These are phyloP conservation scores for Drosophila neocordata DNA, from an alignment of 1,140 invertebrate species.

Conservation along the genomic window DNA sequence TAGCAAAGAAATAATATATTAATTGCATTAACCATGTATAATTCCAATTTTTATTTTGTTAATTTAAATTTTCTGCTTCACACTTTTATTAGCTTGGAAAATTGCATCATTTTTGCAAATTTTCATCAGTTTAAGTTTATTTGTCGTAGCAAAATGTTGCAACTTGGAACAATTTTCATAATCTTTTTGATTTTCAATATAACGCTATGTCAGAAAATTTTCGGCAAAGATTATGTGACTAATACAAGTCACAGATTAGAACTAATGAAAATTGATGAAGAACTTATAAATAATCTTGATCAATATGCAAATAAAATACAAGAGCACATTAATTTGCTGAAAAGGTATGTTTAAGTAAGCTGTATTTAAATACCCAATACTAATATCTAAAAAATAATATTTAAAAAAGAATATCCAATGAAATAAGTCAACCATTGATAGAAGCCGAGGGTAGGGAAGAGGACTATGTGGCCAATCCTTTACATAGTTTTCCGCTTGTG, in stretches of 20 bases:
- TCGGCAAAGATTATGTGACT: not conserved
- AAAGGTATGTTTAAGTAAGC: constrained; percentile 13
- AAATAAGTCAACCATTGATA: constrained; percentile 11
- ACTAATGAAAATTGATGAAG: constrained; percentile 23
- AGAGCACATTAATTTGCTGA: constrained; percentile 14
- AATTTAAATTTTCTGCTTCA: not conserved
- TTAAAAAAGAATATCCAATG: constrained; percentile 25
- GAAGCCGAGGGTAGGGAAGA: constrained; percentile 28
- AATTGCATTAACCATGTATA: too few species aligned
- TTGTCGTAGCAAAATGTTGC: constrained; percentile 14
- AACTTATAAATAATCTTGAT: constrained; percentile 28
- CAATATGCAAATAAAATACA: constrained; percentile 24
- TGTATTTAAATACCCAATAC: not conserved
- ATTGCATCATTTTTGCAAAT: too few species aligned
- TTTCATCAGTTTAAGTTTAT: not conserved
- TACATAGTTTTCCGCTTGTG: constrained; percentile 49
- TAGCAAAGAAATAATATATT: too few species aligned
- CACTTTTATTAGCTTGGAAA: constrained; percentile 5
- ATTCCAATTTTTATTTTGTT: not conserved
- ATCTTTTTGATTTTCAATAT: not conserved
- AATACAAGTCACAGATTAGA: constrained; percentile 2
- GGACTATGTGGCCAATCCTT: constrained; percentile 58
- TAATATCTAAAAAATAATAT: too few species aligned
- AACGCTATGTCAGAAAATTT: not conserved
- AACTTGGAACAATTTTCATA: not conserved